Evolutionary conservation across 2,888 invertebrate species (phyloP).

Genomic region (Thalpophila matura): DNA sequence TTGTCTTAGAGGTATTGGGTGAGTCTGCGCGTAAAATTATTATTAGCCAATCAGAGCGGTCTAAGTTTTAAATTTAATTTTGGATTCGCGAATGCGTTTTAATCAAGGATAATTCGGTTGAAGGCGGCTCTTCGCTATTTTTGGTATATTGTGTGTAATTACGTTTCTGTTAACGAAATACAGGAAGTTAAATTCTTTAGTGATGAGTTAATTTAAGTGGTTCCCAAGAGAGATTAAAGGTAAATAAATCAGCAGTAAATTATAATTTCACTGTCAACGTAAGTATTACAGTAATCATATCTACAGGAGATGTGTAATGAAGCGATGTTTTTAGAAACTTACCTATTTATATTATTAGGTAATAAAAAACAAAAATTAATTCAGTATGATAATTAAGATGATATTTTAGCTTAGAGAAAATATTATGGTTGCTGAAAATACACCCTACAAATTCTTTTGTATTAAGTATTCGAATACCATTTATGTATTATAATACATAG

Average conservation of each 20-base stretch:
- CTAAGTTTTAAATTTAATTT: constrained; percentile 58
- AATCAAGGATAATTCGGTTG: constrained; percentile 53
- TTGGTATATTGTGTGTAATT: constrained; percentile 9
- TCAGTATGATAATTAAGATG: no score
- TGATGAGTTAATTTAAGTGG: constrained; percentile 19
- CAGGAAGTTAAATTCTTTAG: constrained; percentile 10
- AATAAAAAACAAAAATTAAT: no score
- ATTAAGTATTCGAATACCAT: no score
- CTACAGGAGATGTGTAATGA: not conserved
- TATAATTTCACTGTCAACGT: not conserved
- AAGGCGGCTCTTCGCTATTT: constrained; percentile 15
- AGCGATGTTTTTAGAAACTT: no score
- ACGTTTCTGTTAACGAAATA: constrained; percentile 18
- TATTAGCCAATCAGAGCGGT: constrained; percentile 57
- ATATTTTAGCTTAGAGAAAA: no score
- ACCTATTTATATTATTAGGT: no score
- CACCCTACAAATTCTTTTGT: no score
- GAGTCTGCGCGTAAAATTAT: constrained; percentile 45
- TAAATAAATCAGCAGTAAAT: constrained; percentile 12
- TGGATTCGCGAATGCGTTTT: constrained; percentile 57
- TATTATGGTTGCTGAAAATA: no score
- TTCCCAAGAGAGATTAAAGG: constrained; percentile 1
- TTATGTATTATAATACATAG: no score
- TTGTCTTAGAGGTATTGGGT: constrained; percentile 30
- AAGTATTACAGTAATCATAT: not conserved